Percentiles rank a stretch among this genome's conserved stretches.
phyloP scores from a whole-genome alignment of 2,113 vertebrate species.

The Athene cunicularia region DNA sequence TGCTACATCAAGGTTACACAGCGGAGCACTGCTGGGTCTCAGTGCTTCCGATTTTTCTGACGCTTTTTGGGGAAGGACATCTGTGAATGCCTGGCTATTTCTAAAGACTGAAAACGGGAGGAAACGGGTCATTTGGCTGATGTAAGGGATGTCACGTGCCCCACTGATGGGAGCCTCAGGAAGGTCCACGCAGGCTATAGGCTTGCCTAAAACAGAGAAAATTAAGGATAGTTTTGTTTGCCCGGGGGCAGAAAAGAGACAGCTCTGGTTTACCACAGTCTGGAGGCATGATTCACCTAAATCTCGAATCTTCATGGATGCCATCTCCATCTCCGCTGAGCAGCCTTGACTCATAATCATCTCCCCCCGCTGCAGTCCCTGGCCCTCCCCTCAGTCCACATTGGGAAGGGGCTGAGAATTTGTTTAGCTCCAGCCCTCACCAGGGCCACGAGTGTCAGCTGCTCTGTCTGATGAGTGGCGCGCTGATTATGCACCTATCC shows the following conservation, averaged over 20 bases:
- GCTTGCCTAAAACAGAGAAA: neutral
- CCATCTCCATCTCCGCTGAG: neutral
- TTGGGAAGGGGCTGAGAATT: constrained; percentile 16
- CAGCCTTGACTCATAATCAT: neutral
- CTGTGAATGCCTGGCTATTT: neutral
- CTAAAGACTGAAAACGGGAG: neutral
- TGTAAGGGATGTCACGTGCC: neutral
- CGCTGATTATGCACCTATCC: constrained; percentile 65
- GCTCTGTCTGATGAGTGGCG: constrained; percentile 53
- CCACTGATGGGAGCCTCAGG: accelerated
- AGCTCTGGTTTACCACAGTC: neutral
- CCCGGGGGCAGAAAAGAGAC: neutral
- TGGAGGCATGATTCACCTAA: neutral
- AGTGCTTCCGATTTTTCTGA: neutral
- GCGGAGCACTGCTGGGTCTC: neutral
- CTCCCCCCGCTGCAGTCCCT: accelerated
- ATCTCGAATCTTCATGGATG: neutral
- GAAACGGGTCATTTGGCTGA: neutral
- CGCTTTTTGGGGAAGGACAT: neutral
- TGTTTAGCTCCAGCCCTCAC: neutral
- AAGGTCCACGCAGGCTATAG: neutral
- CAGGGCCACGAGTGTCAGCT: constrained; percentile 60
- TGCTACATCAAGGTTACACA: neutral
- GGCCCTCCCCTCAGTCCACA: neutral
- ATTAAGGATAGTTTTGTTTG: neutral